Percentiles rank a stretch among this genome's conserved stretches.
phyloP scores from a whole-genome alignment of 2,888 invertebrate genomes.

The Vesta saturnalis region DNA sequence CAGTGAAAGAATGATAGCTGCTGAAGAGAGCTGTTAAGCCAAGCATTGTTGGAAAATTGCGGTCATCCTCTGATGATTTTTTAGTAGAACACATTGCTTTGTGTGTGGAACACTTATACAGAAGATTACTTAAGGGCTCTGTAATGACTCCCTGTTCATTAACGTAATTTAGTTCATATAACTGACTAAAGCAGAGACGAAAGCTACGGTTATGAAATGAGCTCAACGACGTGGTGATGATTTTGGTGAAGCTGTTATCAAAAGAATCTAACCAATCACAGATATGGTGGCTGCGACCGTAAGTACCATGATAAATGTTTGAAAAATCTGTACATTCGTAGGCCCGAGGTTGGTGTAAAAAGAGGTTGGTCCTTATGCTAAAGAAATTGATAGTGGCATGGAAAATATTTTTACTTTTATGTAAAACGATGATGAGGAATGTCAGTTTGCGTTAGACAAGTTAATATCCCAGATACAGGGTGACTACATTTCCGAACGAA shows the following conservation, averaged over 20 bases:
- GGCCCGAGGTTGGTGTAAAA: conserved; percentile 16
- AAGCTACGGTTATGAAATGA: not conserved
- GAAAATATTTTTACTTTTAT: not conserved
- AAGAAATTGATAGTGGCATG: not conserved
- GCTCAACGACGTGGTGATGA: not conserved
- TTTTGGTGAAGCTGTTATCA: not conserved
- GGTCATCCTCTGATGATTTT: not conserved
- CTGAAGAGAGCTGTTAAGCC: not conserved
- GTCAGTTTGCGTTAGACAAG: not conserved
- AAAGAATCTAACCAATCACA: not conserved
- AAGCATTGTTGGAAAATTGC: not conserved
- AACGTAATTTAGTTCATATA: not conserved
- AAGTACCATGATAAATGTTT: not conserved
- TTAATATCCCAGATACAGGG: not conserved
- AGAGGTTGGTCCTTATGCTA: conserved; percentile 11
- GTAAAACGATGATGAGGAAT: not conserved
- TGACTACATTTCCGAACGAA: not conserved
- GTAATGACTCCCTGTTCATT: not conserved
- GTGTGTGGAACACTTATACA: too few species aligned
- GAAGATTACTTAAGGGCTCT: not conserved
- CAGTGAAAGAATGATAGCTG: conserved; percentile 2
- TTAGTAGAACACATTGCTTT: not conserved
- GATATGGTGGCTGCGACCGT: conserved; percentile 4
- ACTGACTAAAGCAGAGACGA: conserved; percentile 12
- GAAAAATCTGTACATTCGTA: conserved; percentile 2